Evolutionary conservation across 1,140 invertebrate species (phyloP).

Genomic region (Chelonus insularis): DNA sequence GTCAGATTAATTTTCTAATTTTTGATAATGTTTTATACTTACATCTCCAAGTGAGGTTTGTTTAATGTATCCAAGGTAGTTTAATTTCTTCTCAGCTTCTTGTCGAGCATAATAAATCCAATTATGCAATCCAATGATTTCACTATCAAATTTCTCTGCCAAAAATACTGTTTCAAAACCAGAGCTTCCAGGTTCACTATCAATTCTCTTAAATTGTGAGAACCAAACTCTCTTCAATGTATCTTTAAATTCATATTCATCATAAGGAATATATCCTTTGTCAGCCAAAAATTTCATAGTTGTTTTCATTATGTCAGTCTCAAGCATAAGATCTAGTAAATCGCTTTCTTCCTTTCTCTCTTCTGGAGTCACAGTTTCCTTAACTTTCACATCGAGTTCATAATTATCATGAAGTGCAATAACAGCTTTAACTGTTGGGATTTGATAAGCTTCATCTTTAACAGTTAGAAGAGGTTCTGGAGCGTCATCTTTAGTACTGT

Average conservation of each 20-base stretch:
- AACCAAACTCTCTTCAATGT: slow-evolving; percentile 62
- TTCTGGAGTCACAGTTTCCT: slow-evolving; percentile 62
- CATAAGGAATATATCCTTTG: slow-evolving; percentile 57
- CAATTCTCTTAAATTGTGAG: slow-evolving; percentile 61
- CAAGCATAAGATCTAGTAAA: slow-evolving; percentile 64
- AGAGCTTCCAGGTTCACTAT: slow-evolving; percentile 59
- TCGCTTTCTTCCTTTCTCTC: slow-evolving; percentile 63
- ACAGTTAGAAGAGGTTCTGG: slow-evolving; percentile 48
- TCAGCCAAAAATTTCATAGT: slow-evolving; percentile 63
- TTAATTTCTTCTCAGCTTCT: slow-evolving; percentile 57
- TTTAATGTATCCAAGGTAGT: slow-evolving; percentile 65
- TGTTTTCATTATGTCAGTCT: slow-evolving; percentile 64
- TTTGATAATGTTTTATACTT: slow-evolving; percentile 38
- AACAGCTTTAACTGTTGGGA: slow-evolving; percentile 57
- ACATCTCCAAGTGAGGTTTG: slow-evolving; percentile 56
- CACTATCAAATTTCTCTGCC: slow-evolving; percentile 63
- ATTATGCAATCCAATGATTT: slow-evolving; percentile 66
- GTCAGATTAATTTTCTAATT: too few species aligned
- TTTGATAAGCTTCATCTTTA: slow-evolving; percentile 51
- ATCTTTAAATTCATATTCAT: slow-evolving; percentile 60
- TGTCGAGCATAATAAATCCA: slow-evolving; percentile 67
- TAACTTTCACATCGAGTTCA: slow-evolving; percentile 56
- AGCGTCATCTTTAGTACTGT: slow-evolving; percentile 52
- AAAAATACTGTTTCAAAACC: slow-evolving; percentile 68
- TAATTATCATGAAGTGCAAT: slow-evolving; percentile 58